phyloP scores from a whole-genome alignment of 2,797 vertebrate genomes.

The Vireo griseus region DNA sequence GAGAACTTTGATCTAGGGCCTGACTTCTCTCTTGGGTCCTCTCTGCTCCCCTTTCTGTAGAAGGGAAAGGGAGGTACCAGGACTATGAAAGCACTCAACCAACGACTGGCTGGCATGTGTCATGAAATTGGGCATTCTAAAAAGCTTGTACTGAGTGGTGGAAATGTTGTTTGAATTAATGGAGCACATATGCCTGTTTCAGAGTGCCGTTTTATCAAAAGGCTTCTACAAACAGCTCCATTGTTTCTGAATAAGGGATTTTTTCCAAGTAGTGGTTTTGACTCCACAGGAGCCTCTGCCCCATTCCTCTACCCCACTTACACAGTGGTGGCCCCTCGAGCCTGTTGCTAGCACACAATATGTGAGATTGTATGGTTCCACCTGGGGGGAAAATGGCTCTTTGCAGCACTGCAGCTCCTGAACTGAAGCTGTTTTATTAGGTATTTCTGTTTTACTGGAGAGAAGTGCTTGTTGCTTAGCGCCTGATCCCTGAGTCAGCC shows the following conservation, averaged over 20 bases:
- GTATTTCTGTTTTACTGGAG: not conserved
- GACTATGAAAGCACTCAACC: not conserved
- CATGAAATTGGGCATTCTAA: not conserved
- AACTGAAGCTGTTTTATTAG: not conserved
- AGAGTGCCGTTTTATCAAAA: not conserved
- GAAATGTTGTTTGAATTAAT: not conserved
- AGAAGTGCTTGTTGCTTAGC: slow-evolving; percentile 18
- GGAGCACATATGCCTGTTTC: not conserved
- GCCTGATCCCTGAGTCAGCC: slow-evolving; percentile 8
- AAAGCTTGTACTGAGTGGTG: not conserved
- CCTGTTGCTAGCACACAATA: not conserved
- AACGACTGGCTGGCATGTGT: not conserved
- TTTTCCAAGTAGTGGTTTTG: not conserved
- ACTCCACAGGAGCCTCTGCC: not conserved
- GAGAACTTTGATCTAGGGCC: not conserved
- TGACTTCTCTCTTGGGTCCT: not conserved
- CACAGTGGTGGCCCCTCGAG: rapidly evolving
- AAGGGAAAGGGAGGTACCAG: not conserved
- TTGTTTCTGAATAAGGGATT: not conserved
- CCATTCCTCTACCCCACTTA: not conserved
- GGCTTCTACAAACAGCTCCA: not conserved
- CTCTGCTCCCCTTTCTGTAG: not conserved
- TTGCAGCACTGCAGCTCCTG: not conserved
- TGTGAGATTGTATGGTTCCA: not conserved
- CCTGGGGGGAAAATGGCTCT: not conserved